Evolutionary conservation across 2,888 invertebrate genomes (phyloP), one percentile per base, ranked within the genome.

Genomic region (Ellobium chinense): DNA sequence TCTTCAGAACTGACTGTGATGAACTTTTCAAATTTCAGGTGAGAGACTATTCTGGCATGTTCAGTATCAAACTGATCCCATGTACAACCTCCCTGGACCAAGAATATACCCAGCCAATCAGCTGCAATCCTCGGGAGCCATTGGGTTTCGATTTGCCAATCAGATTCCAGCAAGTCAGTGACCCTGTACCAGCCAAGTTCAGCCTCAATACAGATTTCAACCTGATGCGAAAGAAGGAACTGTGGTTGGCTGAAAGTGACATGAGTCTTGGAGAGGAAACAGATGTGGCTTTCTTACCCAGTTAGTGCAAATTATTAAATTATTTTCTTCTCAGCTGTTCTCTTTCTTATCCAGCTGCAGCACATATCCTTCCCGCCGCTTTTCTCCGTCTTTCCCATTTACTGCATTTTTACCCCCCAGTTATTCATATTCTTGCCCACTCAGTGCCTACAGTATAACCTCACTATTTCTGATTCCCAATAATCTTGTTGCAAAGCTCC

Each of bases 101-200:
- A 75, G 83, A 84, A 37, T 92, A 89, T 85, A 82, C 88, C 1
- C 69, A 85, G 2, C 90, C 91, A 24, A 79, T 88, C 24, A 85
- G 81, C 39, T 93, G 93, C 84, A 88, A 88, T 63, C 92, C 92
- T 9, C 85, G 88, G 36, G 86, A 89, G 7, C 90, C 89, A 27
- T 83, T 92, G 62, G 86, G 87, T 84, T 93, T 93, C 85, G 90
- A 91, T 78, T 88, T 93, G 46, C 90, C 91, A 68, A 89, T 92
- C 81, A 87, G 92, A 76, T 91, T 93, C 83, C 93, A 93, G 84
- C 93, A 92, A 85, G 91, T 93, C 77, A 92, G 91, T 83, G 92
- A 93, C 81, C 91, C 92, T 1, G 92, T 93, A 18, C 88, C 92
- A 2, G 86, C 90, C 4, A 84, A 90, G 82, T 93, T 91, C 85